Base-by-base conservation (phyloP, 2,888 invertebrate genomes). In the Kryphioiulus occultus region DNA sequence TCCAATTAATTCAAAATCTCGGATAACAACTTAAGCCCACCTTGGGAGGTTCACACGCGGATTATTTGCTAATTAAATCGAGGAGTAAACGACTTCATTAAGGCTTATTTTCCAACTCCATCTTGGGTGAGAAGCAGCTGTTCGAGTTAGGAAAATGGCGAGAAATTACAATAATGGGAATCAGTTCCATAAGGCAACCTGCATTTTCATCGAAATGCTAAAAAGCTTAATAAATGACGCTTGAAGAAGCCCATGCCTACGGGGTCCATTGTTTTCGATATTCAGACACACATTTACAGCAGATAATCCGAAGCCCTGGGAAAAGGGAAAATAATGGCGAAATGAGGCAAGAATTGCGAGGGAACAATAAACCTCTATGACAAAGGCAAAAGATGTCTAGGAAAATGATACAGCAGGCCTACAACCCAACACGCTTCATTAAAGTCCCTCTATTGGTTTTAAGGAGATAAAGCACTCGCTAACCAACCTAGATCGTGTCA, bases 331-430 rank as follows among this genome's bases (percentile, higher is more conserved):
- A 68, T 68, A 68, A 68, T 26, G 68, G 68, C 19, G 19, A 68
- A 68, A 68, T 68, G 68, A 68, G 22, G 68, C 3, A 59, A n/a
- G 26, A n/a, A 9, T n/a, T 59, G n/a, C 22, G 59, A 4, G 22
- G 68, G 68, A 26, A 68, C 68, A 68, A 68, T 26, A 68, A 2
- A 22, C 68, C 9, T 9, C n/a, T 68, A 3, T 9, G 19, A n/a
- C n/a, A n/a, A 59, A 26, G 26, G 26, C 68, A 68, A 68, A 68
- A 59, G 59, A 59, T 59, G n/a, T 59, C n/a, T 1, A n/a, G n/a
- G 59, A 68, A 68, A 26, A 68, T 68, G 68, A 68, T 68, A 68
- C 68, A 68, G 68, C 26, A 68, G 68, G n/a, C n/a, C n/a, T n/a
- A n/a, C 26, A 22, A 39, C 10, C 26, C 68, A 68, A 26, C 68